phyloP scores from a whole-genome alignment of 1,140 invertebrate genomes.

The Hylaeus anthracinus region DNA sequence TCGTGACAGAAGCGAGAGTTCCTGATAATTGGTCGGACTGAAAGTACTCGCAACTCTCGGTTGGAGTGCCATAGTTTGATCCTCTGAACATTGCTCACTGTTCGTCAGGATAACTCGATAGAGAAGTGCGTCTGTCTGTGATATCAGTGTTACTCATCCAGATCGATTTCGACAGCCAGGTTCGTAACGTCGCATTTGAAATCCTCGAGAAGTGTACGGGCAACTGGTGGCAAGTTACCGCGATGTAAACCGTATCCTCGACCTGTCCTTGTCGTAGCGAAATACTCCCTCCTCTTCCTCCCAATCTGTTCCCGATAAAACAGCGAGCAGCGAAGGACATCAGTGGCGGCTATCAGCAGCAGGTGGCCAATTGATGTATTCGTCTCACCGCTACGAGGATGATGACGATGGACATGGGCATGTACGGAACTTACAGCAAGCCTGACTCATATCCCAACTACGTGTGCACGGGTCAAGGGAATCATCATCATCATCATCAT shows the following conservation, averaged over 20 bases:
- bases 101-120: no score
- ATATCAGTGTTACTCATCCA: constrained; percentile 7
- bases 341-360: constrained; percentile 22
- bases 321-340: constrained; percentile 1
- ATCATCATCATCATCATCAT: constrained; percentile 66
- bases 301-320: not conserved
- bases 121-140: constrained; percentile 11
- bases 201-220: not conserved
- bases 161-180: not conserved
- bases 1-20: no score
- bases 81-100: no score
- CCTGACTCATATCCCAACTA: constrained; percentile 81
- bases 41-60: no score
- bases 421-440: constrained; percentile 85
- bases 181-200: no score
- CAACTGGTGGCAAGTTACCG: not conserved
- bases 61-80: not conserved
- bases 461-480: constrained; percentile 73
- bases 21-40: no score
- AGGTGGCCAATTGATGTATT: constrained; percentile 66
- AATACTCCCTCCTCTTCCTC: not conserved
- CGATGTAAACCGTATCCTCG: constrained; percentile 5
- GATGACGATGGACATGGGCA: constrained; percentile 88
- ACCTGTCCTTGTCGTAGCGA: no score
- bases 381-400: constrained; percentile 75